A percentile compares a stretch with the other conserved stretches of the same genome.
These are phyloP conservation scores for Drosophila truncata DNA, from an alignment of 1,140 invertebrate species.

Conservation along the genomic window DNA sequence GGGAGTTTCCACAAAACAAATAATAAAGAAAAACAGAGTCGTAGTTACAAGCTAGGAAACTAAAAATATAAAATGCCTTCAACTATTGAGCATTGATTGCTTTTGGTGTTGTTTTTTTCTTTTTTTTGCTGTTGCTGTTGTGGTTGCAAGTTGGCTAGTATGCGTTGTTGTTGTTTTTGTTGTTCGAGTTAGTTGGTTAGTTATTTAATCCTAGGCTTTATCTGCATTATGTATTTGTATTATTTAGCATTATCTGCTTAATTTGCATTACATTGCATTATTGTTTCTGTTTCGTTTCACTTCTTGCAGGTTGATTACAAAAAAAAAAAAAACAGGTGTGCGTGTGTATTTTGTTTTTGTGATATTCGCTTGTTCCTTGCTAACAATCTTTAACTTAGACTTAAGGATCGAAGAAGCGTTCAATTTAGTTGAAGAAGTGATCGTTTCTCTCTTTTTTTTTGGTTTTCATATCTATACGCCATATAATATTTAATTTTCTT, in stretches of 20 bases:
- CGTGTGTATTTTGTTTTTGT: constrained; percentile 33
- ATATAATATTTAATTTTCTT: constrained; percentile 29
- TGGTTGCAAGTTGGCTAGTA: constrained; percentile 69
- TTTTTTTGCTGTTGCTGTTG: constrained; percentile 18
- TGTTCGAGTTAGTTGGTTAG: constrained; percentile 62
- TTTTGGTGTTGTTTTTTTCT: constrained; percentile 4
- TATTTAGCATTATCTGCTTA: constrained; percentile 11
- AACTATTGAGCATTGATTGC: constrained; percentile 46
- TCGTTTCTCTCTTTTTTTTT: constrained; percentile 30
- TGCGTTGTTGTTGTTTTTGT: constrained; percentile 63
- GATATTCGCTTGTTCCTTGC: constrained; percentile 31
- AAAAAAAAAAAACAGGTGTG: constrained; percentile 17
- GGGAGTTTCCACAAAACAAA: constrained; percentile 42
- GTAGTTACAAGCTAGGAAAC: constrained; percentile 49
- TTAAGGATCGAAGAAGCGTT: constrained; percentile 57
- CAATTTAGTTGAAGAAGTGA: constrained; percentile 26
- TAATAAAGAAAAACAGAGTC: constrained; percentile 26
- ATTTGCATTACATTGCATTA: constrained; percentile 35
- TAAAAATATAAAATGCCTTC: constrained; percentile 52
- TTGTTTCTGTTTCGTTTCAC: constrained; percentile 59
- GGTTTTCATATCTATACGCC: constrained; percentile 14
- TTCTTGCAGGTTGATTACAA: constrained; percentile 43
- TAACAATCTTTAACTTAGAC: constrained; percentile 45
- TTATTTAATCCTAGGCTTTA: constrained; percentile 51
- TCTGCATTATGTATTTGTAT: constrained; percentile 40